Evolutionary conservation across 2,888 invertebrate genomes (phyloP).

Genomic region (Tholera decimalis): DNA sequence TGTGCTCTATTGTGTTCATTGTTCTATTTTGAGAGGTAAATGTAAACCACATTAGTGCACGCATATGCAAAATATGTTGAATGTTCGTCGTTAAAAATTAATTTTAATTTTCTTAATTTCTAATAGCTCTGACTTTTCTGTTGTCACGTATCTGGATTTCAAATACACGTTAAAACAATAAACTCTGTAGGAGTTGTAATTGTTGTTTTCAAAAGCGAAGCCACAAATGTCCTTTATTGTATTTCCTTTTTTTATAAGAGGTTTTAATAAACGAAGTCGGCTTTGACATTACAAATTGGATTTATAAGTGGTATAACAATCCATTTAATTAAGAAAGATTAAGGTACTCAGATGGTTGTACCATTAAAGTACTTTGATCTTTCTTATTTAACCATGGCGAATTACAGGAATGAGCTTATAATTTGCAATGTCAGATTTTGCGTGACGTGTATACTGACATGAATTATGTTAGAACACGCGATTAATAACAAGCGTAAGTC

Average conservation of each 20-base stretch:
- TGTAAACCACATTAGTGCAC: constrained; percentile 54
- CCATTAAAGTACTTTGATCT: too few species aligned
- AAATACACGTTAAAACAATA: constrained; percentile 18
- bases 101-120: neutral
- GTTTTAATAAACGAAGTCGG: constrained; percentile 40
- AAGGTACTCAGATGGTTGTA: constrained; percentile 25
- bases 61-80: constrained; percentile 53
- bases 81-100: neutral
- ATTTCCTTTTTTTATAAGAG: constrained; percentile 29
- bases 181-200: constrained; percentile 13
- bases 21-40: constrained; percentile 55
- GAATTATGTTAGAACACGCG: constrained; percentile 59
- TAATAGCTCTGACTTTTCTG: neutral
- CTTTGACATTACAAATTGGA: constrained; percentile 44
- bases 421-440: constrained; percentile 47
- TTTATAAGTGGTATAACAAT: constrained; percentile 30
- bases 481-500: constrained; percentile 57
- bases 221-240: constrained; percentile 29
- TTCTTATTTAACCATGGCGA: too few species aligned
- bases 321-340: constrained; percentile 35
- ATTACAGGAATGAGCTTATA: constrained; percentile 29
- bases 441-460: constrained; percentile 49
- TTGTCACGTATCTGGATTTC: neutral
- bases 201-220: constrained; percentile 26
- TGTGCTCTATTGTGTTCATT: constrained; percentile 42